Base-by-base conservation (phyloP, 2,797 vertebrate genomes). In the Falco rusticolus region DNA sequence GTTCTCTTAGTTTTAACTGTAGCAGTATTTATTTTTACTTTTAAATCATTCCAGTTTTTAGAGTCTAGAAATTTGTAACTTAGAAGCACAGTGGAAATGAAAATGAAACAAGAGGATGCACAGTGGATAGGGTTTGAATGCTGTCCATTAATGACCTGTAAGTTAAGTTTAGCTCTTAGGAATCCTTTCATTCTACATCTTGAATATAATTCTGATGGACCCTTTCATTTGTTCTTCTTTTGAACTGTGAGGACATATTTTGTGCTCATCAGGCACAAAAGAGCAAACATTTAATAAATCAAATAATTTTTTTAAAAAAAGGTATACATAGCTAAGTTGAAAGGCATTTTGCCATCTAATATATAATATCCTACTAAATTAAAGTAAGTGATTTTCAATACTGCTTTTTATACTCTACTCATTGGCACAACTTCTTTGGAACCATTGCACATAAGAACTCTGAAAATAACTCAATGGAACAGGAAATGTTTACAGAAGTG, bases 401-500 rank as follows among this genome's bases (percentile, higher is more conserved):
- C 20, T 64, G 22, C 43, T 72, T 91, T 93, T 91, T 65, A 75
- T 75, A 37, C 25, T 84, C 3, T 65, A 53, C 17, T 82, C 51
- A 54, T 29, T 91, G 87, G 85, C 69, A 81, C 16, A 7, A 48
- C 18, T 83, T 85, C 60, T 86, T 93, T 83, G 48, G 81, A 94
- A 89, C 4, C 29, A 51, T 22, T 94, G 47, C 63, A 88, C 11
- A 10, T 45, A 90, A 76, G 69, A 88, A 66, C 39, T 87, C 75
- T 4, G 1, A 72, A 84, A 93, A 91, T 72, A 95, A 91, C 34
- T 90, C 50, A 75, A 1, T 37, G 47, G 50, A 94, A 89, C 11
- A 81, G 69, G 87, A 92, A 92, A 69, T 51, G 28, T 69, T 97
- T 86, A 91, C 65, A 84, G 57, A 95, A 91, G 54, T 51, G 50